Evolutionary conservation across 2,113 vertebrate species (phyloP).

Genomic region (Megaleporinus macrocephalus): DNA sequence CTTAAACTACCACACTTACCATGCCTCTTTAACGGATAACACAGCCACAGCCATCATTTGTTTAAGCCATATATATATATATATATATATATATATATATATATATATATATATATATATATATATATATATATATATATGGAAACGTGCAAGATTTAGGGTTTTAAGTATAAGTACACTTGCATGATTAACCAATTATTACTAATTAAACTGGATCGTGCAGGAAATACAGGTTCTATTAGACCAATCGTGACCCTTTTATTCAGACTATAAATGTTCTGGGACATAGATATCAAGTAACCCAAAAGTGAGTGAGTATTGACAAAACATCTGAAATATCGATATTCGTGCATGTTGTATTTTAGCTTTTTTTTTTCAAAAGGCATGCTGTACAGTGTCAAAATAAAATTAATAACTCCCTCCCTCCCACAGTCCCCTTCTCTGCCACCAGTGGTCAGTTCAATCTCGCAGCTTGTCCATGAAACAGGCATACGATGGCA

Average conservation of each 20-base stretch:
- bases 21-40: slow-evolving; percentile 49
- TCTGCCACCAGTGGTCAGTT: neutral
- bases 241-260: no score
- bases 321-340: no score
- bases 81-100: no score
- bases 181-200: neutral
- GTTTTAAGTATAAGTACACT: neutral
- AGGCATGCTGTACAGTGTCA: no score
- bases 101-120: neutral
- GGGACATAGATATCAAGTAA: no score
- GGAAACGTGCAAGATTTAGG: no score
- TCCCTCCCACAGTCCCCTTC: neutral
- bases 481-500: neutral
- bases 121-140: neutral
- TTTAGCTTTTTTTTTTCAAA: no score
- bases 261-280: no score
- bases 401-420: no score
- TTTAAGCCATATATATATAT: neutral
- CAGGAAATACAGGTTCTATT: no score
- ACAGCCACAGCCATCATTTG: neutral
- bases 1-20: slow-evolving; percentile 59
- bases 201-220: no score
- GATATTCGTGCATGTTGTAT: no score
- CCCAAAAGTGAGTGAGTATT: neutral
- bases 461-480: neutral